Percentiles rank a stretch among this genome's conserved stretches.
These are phyloP conservation scores for Timema podura DNA, from an alignment of 2,888 invertebrate species.

Conservation along the genomic window DNA sequence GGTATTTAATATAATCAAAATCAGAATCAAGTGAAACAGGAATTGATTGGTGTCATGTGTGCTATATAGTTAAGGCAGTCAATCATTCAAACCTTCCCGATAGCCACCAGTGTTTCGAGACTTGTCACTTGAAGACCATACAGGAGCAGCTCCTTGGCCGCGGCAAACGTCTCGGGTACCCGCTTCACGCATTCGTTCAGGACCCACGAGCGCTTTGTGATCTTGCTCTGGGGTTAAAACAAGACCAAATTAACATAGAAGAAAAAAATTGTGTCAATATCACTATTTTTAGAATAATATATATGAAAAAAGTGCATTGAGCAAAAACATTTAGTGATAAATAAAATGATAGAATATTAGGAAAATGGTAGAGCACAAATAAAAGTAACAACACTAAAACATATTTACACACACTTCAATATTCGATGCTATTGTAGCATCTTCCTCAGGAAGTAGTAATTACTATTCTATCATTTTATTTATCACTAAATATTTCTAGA, in stretches of 20 bases:
- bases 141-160: slow-evolving; percentile 67
- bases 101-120: slow-evolving; percentile 57
- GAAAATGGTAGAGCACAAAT: not conserved
- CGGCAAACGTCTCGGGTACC: slow-evolving; percentile 66
- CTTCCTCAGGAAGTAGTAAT: too few species aligned
- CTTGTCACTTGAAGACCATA: slow-evolving; percentile 68
- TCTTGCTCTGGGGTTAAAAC: slow-evolving; percentile 55
- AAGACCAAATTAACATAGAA: not conserved
- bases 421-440: too few species aligned
- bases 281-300: not conserved
- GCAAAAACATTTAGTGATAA: too few species aligned
- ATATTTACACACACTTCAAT: too few species aligned
- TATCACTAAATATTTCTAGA: too few species aligned
- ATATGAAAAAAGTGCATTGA: too few species aligned
- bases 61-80: not conserved
- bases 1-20: too few species aligned
- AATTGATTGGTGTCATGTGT: too few species aligned
- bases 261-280: too few species aligned
- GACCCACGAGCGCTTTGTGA: slow-evolving; percentile 72
- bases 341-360: too few species aligned
- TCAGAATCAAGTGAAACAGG: not conserved
- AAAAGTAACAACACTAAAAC: too few species aligned
- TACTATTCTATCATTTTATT: too few species aligned
- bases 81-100: slow-evolving; percentile 40
- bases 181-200: slow-evolving; percentile 74